These are phyloP conservation scores for Nowickia ferox DNA, from an alignment of 2,888 invertebrate species.

Conservation along the genomic window DNA sequence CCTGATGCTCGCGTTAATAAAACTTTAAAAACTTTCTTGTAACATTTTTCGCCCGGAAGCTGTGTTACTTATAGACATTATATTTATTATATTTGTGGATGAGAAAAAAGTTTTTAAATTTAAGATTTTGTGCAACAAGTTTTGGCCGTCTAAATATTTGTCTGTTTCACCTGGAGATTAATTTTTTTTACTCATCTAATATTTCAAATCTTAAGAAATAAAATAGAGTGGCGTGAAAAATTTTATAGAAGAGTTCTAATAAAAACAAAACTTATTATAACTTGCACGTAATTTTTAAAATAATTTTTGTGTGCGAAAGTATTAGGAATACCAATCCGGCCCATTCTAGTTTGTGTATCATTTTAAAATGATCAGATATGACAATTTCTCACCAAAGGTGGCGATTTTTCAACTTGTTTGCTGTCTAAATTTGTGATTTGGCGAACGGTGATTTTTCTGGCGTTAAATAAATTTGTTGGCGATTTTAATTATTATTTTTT, in stretches of 20 bases:
- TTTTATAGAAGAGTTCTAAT: background rate
- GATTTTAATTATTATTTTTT: too few relatives aligned
- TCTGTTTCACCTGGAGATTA: background rate
- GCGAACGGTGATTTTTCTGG: too few relatives aligned
- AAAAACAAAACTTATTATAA: too few relatives aligned
- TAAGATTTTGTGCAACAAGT: slow-evolving; percentile 34
- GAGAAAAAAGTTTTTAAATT: slow-evolving; percentile 28
- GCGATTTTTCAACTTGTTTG: too few relatives aligned
- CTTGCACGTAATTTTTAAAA: too few relatives aligned
- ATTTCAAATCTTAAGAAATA: background rate
- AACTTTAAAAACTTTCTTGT: slow-evolving; percentile 12
- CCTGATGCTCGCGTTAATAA: background rate
- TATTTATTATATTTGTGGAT: background rate
- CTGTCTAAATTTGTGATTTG: too few relatives aligned
- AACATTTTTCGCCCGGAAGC: slow-evolving; percentile 19
- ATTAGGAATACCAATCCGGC: too few relatives aligned
- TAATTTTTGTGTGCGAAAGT: too few relatives aligned
- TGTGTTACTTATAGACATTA: background rate
- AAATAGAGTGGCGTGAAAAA: background rate
- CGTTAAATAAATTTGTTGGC: too few relatives aligned
- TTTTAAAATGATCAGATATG: too few relatives aligned
- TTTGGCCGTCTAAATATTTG: background rate
- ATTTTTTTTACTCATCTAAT: slow-evolving; percentile 1
- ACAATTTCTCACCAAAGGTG: too few relatives aligned
- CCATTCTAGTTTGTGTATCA: too few relatives aligned